Evolutionary conservation across 2,797 vertebrate genomes (phyloP).

Genomic region (Leuciscus waleckii): DNA sequence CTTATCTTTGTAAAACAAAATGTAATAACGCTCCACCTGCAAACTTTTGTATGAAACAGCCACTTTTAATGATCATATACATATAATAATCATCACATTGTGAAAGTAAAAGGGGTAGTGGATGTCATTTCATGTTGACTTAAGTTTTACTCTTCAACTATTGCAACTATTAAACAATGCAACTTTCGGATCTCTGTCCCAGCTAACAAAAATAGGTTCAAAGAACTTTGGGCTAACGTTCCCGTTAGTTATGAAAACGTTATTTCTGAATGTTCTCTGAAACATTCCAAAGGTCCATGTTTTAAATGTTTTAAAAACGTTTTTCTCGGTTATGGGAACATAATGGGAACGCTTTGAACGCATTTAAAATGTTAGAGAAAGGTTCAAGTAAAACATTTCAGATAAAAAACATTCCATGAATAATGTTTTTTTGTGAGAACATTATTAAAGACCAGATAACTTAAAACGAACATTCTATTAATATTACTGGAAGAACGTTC

Average conservation of each 20-base stretch:
- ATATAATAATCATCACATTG: no score
- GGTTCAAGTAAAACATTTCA: not conserved
- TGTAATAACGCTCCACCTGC: not conserved
- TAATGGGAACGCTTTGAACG: not conserved
- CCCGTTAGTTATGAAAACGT: not conserved
- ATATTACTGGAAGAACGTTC: not conserved
- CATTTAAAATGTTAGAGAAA: not conserved
- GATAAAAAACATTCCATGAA: not conserved
- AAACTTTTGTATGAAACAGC: not conserved
- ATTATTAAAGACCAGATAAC: not conserved
- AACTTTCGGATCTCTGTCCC: not conserved
- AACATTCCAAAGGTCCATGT: not conserved
- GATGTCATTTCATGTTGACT: constrained; percentile 4
- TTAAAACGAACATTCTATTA: not conserved
- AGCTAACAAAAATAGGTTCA: not conserved
- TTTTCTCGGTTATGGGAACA: not conserved
- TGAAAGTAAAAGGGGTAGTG: not conserved
- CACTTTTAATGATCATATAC: not conserved
- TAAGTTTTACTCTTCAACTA: not conserved
- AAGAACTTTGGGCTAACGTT: not conserved
- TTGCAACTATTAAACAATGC: constrained; percentile 33
- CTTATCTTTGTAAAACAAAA: not conserved
- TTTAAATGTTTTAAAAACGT: not conserved
- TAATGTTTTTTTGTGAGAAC: not conserved
- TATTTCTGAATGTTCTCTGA: not conserved